Conservation (phyloP, 2,113 vertebrate genomes). For the Prionailurus bengalensis region DNA sequence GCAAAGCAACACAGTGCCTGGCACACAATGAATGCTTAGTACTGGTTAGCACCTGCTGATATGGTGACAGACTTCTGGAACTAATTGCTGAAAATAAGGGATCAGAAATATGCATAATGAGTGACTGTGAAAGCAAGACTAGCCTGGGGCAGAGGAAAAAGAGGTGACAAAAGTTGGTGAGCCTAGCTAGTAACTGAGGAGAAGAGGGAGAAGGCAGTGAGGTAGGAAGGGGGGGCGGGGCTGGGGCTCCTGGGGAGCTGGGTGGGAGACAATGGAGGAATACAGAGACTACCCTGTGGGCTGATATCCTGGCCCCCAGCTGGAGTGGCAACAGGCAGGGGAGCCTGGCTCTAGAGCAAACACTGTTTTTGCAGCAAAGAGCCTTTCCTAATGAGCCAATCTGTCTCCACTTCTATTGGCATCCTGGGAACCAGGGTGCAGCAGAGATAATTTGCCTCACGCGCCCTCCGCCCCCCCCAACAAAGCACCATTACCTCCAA, state of each 20-base stretch:
- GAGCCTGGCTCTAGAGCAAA: slow-evolving; percentile 67
- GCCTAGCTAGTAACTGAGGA: background rate
- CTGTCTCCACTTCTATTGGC: slow-evolving; percentile 82
- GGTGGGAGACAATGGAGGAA: background rate
- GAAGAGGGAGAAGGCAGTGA: background rate
- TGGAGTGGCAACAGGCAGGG: slow-evolving; percentile 56
- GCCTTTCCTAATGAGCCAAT: slow-evolving; percentile 83
- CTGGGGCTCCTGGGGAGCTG: background rate
- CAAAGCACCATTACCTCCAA: slow-evolving; percentile 82
- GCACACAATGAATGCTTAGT: background rate
- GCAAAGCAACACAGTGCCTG: background rate
- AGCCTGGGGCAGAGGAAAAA: background rate
- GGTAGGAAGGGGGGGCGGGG: background rate
- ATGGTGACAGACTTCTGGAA: background rate
- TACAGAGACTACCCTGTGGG: background rate
- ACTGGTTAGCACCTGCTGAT: background rate
- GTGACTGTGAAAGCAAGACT: slow-evolving; percentile 27
- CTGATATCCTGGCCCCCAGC: background rate
- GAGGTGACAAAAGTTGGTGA: background rate
- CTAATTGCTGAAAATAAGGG: slow-evolving; percentile 46
- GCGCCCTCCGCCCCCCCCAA: background rate
- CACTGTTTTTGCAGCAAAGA: slow-evolving; percentile 71
- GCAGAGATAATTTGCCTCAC: slow-evolving; percentile 79
- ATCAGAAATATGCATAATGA: background rate
- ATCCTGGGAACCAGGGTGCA: slow-evolving; percentile 82